Evolutionary conservation across 2,113 vertebrate genomes (phyloP), one percentile per base, ranked within the genome.

Genomic region (Etheostoma spectabile): DNA sequence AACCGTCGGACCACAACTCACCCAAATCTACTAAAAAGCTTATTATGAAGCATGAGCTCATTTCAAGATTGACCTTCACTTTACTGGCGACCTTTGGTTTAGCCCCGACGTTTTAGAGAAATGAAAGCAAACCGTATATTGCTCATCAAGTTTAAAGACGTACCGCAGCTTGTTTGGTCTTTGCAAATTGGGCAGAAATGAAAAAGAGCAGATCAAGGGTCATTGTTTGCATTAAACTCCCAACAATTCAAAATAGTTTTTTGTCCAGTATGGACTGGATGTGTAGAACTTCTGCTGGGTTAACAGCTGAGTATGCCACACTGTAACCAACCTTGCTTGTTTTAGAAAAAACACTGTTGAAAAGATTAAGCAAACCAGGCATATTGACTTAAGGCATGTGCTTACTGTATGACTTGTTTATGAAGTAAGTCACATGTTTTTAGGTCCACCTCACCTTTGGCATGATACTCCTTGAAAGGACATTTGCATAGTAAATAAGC

Each of bases 401-500:
- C 1, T 19, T 15, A 12, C 10, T 10, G n/a, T 46, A 19, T 22
- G 15, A 57, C n/a, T 15, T 62, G 62, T 52, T 70, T 42, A 53
- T 62, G n/a, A 35, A 56, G 16, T 0, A 59, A 38, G 55, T 79
- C 70, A 74, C 71, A 74, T 82, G 64, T 86, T 79, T 77, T 49
- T 61, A 33, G 22, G 24, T 14, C 53, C 5, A 16, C 11, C 14
- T 69, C 7, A 8, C 71, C 35, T 74, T 49, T 27, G 13, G 49
- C 53, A 1, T 42, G 22, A 42, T 10, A 45, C 21, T 21, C n/a
- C 24, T 30, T 16, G 5, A 53, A 57, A 57, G 11, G 45, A 69
- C 66, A 79, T 89, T 89, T 89, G 67, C 71, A 76, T 67, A 82
- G 67, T 55, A 51, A 35, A 52, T 12, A 22, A 27, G 21, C n/a